Evolutionary conservation across 2,113 vertebrate species (phyloP).

Genomic region (Campylomormyrus numenius): DNA sequence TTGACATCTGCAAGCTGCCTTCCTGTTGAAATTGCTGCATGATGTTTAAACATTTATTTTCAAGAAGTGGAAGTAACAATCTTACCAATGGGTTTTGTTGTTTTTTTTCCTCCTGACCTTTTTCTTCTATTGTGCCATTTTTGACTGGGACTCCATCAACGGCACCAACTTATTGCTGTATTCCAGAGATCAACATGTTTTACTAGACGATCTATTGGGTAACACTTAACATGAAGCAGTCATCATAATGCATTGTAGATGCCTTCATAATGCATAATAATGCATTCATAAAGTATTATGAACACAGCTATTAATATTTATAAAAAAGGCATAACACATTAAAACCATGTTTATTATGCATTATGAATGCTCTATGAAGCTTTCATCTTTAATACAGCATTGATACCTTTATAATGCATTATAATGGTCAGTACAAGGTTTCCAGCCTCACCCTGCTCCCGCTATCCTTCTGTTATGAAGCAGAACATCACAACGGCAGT

Average conservation of each 20-base stretch:
- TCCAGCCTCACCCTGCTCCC: neutral
- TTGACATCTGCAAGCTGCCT: neutral
- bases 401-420: no score
- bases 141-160: neutral
- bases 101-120: neutral
- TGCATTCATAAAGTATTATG: no score
- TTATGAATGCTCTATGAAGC: no score
- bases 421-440: no score
- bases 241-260: no score
- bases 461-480: neutral
- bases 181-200: neutral
- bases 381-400: no score
- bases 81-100: conserved; percentile 16
- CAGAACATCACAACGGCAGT: neutral
- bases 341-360: no score
- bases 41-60: conserved; percentile 23
- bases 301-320: no score
- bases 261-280: no score
- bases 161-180: neutral
- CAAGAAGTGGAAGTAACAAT: conserved; percentile 40
- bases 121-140: neutral
- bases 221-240: no score
- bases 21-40: neutral
- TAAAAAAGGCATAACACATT: no score
- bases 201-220: neutral